Conservation (phyloP, 2,888 invertebrate species). For the Nephrotoma appendiculata region DNA sequence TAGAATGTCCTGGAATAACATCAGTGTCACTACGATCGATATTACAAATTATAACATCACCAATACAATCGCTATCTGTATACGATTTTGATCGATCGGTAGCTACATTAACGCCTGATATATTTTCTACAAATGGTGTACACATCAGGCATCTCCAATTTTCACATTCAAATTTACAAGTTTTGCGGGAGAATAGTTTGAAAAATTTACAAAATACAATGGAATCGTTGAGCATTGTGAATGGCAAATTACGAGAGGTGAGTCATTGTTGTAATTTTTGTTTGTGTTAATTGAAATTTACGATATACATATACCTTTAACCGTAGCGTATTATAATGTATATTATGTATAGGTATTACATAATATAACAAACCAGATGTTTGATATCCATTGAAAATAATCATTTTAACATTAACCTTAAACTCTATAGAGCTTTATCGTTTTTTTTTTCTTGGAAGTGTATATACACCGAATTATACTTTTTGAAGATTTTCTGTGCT, state of each 20-base stretch:
- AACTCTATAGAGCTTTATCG: neutral
- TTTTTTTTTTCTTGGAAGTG: neutral
- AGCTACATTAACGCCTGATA: slow-evolving; percentile 54
- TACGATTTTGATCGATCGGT: slow-evolving; percentile 77
- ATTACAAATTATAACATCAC: slow-evolving; percentile 49
- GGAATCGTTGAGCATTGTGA: slow-evolving; percentile 64
- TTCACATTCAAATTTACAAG: slow-evolving; percentile 57
- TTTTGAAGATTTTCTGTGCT: neutral
- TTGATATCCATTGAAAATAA: neutral
- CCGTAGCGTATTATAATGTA: neutral
- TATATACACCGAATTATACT: neutral
- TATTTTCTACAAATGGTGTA: slow-evolving; percentile 49
- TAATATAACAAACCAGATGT: neutral
- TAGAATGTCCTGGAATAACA: slow-evolving; percentile 77
- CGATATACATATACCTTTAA: neutral
- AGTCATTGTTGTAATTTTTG: slow-evolving; percentile 12
- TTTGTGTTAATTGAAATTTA: neutral
- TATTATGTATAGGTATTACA: neutral
- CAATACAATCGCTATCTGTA: slow-evolving; percentile 72
- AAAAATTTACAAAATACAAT: slow-evolving; percentile 54
- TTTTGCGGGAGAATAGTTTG: slow-evolving; percentile 60
- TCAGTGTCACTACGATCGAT: slow-evolving; percentile 58
- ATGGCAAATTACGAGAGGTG: slow-evolving; percentile 44
- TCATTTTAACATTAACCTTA: neutral
- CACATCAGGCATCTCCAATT: slow-evolving; percentile 61